These are phyloP conservation scores for Amblyornis subalaris DNA, from an alignment of 2,113 vertebrate species.

Conservation along the genomic window DNA sequence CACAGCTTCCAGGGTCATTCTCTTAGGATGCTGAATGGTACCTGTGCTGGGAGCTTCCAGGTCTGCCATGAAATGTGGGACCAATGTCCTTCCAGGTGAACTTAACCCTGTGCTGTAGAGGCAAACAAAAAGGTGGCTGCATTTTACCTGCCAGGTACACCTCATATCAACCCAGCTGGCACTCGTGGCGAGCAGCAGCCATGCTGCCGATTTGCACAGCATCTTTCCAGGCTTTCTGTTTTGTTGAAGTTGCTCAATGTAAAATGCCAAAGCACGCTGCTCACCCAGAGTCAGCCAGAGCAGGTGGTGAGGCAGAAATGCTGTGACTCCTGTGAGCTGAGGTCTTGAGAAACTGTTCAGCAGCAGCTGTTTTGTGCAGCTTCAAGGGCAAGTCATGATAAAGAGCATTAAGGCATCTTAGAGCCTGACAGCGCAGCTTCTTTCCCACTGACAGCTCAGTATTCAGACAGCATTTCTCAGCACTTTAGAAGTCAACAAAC, in stretches of 20 bases:
- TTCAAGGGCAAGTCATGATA: not conserved
- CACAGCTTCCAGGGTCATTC: not conserved
- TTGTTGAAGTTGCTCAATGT: fast-evolving
- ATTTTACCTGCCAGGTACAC: not conserved
- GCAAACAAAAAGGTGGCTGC: not conserved
- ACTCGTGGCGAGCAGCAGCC: not conserved
- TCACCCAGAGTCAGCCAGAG: not conserved
- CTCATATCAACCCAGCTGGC: not conserved
- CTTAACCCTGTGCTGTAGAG: not conserved
- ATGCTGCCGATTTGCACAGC: fast-evolving
- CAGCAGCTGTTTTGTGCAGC: not conserved
- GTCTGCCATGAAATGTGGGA: not conserved
- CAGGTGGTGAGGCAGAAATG: not conserved
- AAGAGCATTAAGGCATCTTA: not conserved
- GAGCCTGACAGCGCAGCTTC: not conserved
- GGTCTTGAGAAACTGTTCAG: not conserved
- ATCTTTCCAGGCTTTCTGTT: not conserved
- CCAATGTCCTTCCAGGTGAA: not conserved
- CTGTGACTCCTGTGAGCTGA: not conserved
- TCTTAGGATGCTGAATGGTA: not conserved
- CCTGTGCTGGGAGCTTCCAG: not conserved
- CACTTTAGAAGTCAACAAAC: not conserved
- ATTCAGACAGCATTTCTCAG: not conserved
- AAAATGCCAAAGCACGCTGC: not conserved
- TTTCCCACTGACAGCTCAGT: not conserved